Evolutionary conservation across 2,888 invertebrate genomes (phyloP), one percentile per base, ranked within the genome.

Genomic region (Omphaloscelis lunosa): DNA sequence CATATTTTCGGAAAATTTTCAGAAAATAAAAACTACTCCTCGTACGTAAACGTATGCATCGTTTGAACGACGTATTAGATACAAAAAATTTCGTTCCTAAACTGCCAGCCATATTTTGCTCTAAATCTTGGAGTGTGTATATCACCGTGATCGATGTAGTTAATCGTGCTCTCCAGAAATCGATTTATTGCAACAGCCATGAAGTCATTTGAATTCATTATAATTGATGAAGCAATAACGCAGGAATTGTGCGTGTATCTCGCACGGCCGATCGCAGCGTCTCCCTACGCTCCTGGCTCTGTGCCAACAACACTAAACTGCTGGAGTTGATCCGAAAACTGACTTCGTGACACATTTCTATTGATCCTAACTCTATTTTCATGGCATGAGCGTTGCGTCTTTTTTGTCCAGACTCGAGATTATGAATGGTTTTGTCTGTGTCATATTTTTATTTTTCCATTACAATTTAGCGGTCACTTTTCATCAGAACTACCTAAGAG

Each of bases 321-420:
- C 75, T 79, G 78, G 79, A 82, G 70, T 71, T 70, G 76, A 84
- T 88, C 79, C 70, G 76, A 76, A 78, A 81, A 76, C 80, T 72
- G 70, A 69, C 63, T 81, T 66, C 74, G 77, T 88, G 86, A 88
- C 86, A 86, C 86, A 78, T 86, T 83, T 75, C 72, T 78, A 86
- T 78, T 78, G 83, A 86, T 85, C 77, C 71, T 72, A 79, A 63
- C 79, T 77, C 77, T 82, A 86, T 85, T 86, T 85, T 72, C 77
- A 82, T 82, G 75, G 74, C 11, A 27, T 71, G 72, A 72, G 65
- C 34, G 23, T 61, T 59, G 45, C 56, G 67, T 62, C 59, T 67
- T 56, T 61, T 75, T 72, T 12, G 48, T 48, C 63, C 34, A 51
- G n/a, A 34, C 58, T 41, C 4, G 29, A 71, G 45, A 48, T 45